Evolutionary conservation across 1,140 invertebrate genomes (phyloP), one percentile per base, ranked within the genome.

Genomic region (Temnothorax nylanderi): DNA sequence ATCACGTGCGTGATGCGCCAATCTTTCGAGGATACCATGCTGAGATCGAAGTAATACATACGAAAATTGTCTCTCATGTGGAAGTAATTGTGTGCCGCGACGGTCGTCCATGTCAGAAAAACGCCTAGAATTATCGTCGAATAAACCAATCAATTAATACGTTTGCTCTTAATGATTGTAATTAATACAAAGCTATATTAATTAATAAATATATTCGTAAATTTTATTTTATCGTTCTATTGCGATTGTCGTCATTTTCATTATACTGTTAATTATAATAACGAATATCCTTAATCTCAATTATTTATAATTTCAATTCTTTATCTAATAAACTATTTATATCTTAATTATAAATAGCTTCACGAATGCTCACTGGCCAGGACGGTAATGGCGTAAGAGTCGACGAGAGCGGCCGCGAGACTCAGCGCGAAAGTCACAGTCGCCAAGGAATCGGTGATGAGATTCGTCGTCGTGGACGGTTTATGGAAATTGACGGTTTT

Each of bases 1-100:
- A 98, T 91, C 0, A 95, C 96, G 90, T 98, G 98, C 0, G 96
- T 97, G 56, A 98, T 96, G 88, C 98, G 95, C 96, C 98, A 98
- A 82, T 98, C 96, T 81, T 96, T 96, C n/a, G 96, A 97, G 3
- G 97, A 96, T 93, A 97, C 93, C 71, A 97, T 92, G 44, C 95
- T 95, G 16, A 98, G 93, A 91, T 98, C 97, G 84, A 97, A 98
- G 56, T 97, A 96, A 91, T 97, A 98, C 97, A 98, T 98, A 64
- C 98, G 96, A 96, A 97, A 98, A 92, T 96, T 98, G 91, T 98
- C 97, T 32, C 96, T 96, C 90, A 97, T 96, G 92, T 99, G 98
- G 69, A 98, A 97, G 92, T 97, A 99, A 94, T 98, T 99, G 92
- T 99, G 98, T 0, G 96, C 96, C 32, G 95, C 95, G 44, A 97